Conservation (phyloP, 2,888 invertebrate species). For the Gandaritis pyraliata region DNA sequence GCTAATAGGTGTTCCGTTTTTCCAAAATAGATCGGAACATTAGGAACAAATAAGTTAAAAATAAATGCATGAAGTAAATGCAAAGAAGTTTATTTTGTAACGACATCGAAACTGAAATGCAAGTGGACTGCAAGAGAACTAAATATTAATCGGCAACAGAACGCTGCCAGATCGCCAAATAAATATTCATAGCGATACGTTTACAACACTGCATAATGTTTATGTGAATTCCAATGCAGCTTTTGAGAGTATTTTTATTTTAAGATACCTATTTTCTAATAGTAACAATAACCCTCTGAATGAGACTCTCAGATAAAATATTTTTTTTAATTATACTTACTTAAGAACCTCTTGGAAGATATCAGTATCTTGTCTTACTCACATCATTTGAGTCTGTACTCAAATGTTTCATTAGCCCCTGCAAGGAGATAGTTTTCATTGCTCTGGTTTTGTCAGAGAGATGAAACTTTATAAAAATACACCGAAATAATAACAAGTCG, state of each 20-base stretch:
- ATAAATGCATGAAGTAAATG: conserved; percentile 5
- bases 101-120: conserved; percentile 18
- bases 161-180: conserved; percentile 29
- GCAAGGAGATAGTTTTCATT: neutral
- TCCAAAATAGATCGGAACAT: too few relatives aligned
- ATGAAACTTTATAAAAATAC: too few relatives aligned
- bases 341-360: too few relatives aligned
- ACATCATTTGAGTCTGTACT: too few relatives aligned
- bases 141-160: conserved; percentile 32
- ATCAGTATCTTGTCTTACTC: too few relatives aligned
- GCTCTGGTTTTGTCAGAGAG: neutral
- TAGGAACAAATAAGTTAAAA: neutral
- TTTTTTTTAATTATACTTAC: too few relatives aligned
- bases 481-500: too few relatives aligned
- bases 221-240: conserved; percentile 2
- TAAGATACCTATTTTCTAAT: neutral
- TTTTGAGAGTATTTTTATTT: neutral
- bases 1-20: too few relatives aligned
- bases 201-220: conserved; percentile 24
- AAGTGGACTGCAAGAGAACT: conserved; percentile 29
- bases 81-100: conserved; percentile 19
- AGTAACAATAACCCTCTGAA: too few relatives aligned
- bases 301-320: too few relatives aligned
- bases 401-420: neutral
- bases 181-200: conserved; percentile 31